These are phyloP conservation scores for Phocoena phocoena DNA, from an alignment of 2,113 vertebrate genomes.

Conservation along the genomic window DNA sequence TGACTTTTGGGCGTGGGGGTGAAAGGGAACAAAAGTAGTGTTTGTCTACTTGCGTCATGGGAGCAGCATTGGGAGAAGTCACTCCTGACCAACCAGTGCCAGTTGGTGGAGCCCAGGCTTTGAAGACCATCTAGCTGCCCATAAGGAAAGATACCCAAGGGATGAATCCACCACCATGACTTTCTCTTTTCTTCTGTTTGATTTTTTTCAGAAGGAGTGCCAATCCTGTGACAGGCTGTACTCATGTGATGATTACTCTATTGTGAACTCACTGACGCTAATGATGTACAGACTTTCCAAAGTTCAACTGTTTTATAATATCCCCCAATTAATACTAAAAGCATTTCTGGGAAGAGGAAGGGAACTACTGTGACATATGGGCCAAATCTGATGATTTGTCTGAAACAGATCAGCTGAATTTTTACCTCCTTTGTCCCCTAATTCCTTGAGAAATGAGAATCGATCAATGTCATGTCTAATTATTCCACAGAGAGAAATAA, in stretches of 20 bases:
- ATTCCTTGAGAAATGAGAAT: constrained; percentile 37
- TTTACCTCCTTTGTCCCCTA: background rate
- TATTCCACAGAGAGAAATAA: background rate
- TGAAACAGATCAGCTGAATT: constrained; percentile 43
- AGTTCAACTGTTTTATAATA: constrained; percentile 74
- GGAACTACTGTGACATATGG: constrained; percentile 68
- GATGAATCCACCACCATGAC: constrained; percentile 62
- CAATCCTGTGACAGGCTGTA: constrained; percentile 69
- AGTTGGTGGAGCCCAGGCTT: constrained; percentile 35
- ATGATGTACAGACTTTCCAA: constrained; percentile 73
- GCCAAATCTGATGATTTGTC: constrained; percentile 54
- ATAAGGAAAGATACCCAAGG: constrained; percentile 57
- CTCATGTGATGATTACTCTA: constrained; percentile 74
- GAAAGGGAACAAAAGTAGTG: constrained; percentile 73
- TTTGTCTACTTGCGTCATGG: constrained; percentile 57
- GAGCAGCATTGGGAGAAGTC: constrained; percentile 61
- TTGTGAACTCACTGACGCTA: constrained; percentile 68
- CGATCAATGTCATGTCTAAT: background rate
- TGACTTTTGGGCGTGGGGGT: constrained; percentile 68
- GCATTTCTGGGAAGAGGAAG: constrained; percentile 79
- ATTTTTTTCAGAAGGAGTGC: constrained; percentile 53
- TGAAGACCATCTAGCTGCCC: constrained; percentile 69
- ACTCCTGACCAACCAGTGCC: constrained; percentile 56
- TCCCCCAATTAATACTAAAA: constrained; percentile 74
- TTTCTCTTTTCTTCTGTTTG: constrained; percentile 48